Evolutionary conservation across 1,140 invertebrate species (phyloP).

Genomic region (Cepaea nemoralis): DNA sequence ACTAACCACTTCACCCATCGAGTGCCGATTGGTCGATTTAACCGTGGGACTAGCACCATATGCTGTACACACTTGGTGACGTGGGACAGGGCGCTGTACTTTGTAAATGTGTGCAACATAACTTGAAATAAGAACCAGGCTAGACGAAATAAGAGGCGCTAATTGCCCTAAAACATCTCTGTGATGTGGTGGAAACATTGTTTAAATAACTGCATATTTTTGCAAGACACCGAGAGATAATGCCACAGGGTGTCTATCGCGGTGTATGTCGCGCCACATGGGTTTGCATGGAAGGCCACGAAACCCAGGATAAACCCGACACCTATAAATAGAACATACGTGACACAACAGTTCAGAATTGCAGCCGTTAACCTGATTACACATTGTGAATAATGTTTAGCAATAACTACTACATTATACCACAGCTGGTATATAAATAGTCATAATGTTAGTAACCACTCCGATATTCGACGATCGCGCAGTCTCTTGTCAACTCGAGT

Average conservation of each 20-base stretch:
- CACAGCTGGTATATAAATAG: conserved; percentile 34
- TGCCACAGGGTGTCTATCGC: neutral
- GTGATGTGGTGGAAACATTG: neutral
- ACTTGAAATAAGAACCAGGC: too few species aligned
- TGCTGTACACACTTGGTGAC: too few species aligned
- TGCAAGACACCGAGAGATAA: neutral
- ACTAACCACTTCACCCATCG: too few species aligned
- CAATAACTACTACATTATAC: too few species aligned
- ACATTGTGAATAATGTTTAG: too few species aligned
- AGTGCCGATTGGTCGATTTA: too few species aligned
- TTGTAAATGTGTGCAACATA: too few species aligned
- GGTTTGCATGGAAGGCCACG: neutral
- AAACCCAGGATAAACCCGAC: conserved; percentile 10
- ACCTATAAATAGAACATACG: neutral
- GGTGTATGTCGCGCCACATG: neutral
- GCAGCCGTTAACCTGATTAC: neutral
- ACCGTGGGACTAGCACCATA: too few species aligned
- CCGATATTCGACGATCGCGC: conserved; percentile 78
- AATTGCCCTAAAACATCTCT: neutral
- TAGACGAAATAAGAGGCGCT: too few species aligned
- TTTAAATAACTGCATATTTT: conserved; percentile 2
- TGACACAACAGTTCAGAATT: neutral
- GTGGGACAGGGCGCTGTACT: too few species aligned
- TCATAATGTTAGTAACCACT: conserved; percentile 77
- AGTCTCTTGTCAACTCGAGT: conserved; percentile 78